Evolutionary conservation across 2,113 vertebrate species (phyloP).

Genomic region (Rattus rattus): DNA sequence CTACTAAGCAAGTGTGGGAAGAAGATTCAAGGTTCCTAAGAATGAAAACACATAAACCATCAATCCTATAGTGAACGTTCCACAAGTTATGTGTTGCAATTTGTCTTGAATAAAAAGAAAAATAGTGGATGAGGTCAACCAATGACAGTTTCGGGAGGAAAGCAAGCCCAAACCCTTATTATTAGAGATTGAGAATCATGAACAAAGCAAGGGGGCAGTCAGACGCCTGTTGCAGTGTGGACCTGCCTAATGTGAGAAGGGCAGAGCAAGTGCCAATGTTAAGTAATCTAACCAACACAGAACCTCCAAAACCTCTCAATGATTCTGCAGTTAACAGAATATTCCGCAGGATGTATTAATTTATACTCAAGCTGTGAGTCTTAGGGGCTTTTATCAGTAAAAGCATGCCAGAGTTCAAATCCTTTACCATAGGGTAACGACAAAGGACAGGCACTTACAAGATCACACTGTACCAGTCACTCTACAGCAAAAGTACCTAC

Average conservation of each 20-base stretch:
- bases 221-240: not conserved
- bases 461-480: not conserved
- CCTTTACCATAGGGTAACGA: not conserved
- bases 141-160: not conserved
- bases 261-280: not conserved
- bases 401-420: not conserved
- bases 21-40: not conserved
- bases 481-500: not conserved
- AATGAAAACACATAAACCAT: slow-evolving; percentile 24
- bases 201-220: not conserved
- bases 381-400: slow-evolving; percentile 7
- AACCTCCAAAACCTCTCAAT: not conserved
- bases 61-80: not conserved
- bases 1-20: not conserved
- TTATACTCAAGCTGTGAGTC: not conserved
- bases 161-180: not conserved
- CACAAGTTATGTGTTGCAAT: not conserved
- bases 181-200: not conserved
- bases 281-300: not conserved
- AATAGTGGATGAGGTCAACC: not conserved
- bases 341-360: not conserved
- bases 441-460: not conserved
- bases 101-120: not conserved
- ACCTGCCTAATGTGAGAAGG: not conserved
- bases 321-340: not conserved